A percentile compares a stretch with the other conserved stretches of the same genome.
Evolutionary conservation across 2,797 vertebrate species (phyloP).

Genomic region (Myoxocephalus aenaeus): DNA sequence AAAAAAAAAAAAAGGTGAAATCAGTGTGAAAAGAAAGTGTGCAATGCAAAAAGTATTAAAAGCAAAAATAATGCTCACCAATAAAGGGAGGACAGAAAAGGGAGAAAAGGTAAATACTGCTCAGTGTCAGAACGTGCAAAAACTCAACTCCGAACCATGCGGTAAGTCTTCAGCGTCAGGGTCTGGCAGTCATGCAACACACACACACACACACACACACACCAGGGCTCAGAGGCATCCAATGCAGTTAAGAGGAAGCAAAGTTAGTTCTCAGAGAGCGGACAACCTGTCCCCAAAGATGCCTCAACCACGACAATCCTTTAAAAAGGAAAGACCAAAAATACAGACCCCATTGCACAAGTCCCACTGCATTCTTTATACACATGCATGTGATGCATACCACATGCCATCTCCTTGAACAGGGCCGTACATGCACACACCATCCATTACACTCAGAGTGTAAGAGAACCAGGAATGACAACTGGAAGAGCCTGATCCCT

Average conservation of each 20-base stretch:
- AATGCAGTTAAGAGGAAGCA: conserved; percentile 24
- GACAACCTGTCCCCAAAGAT: conserved; percentile 42
- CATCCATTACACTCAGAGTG: background rate
- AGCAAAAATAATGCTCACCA: conserved; percentile 29
- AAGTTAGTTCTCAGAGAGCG: conserved; percentile 22
- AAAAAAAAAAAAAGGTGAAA: conserved; percentile 30
- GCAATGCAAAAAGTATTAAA: conserved; percentile 55
- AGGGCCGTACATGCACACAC: conserved; percentile 62
- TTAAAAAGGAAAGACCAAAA: conserved; percentile 18
- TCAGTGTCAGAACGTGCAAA: conserved; percentile 61
- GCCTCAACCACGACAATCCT: conserved; percentile 37
- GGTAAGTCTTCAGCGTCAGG: conserved; percentile 35
- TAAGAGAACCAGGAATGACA: conserved; percentile 22
- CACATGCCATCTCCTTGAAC: conserved; percentile 55
- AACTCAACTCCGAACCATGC: conserved; percentile 67
- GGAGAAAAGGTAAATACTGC: conserved; percentile 51
- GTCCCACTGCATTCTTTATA: conserved; percentile 61
- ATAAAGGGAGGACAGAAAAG: conserved; percentile 76
- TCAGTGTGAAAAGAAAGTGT: conserved; percentile 83
- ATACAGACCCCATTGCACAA: conserved; percentile 37
- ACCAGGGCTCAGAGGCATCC: conserved; percentile 49
- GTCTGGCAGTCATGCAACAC: conserved; percentile 74
- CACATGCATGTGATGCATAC: conserved; percentile 69
- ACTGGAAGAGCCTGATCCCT: conserved; percentile 36
- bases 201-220: too few relatives aligned